phyloP scores from a whole-genome alignment of 2,797 vertebrate genomes.

The Esox lucius region DNA sequence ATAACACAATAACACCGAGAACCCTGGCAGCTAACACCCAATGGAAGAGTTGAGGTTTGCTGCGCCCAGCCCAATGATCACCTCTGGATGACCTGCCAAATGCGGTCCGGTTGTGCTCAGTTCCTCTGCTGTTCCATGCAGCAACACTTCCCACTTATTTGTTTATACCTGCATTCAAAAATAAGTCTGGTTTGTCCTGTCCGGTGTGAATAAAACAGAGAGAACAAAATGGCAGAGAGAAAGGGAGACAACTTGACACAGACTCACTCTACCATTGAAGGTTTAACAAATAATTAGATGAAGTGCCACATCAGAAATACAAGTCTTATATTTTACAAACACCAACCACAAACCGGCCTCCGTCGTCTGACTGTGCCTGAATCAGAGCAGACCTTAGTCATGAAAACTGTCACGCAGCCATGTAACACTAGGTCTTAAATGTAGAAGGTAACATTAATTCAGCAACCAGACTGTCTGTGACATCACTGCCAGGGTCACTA shows the following conservation, averaged over 20 bases:
- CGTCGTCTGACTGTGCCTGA: conserved; percentile 24
- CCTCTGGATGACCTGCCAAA: conserved; percentile 69
- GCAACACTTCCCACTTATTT: conserved; percentile 44
- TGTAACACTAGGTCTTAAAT: conserved; percentile 52
- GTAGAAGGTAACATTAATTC: conserved; percentile 62
- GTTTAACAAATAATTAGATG: not conserved
- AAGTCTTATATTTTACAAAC: conserved; percentile 27
- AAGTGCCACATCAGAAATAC: conserved; percentile 2
- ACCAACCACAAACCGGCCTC: conserved; percentile 18
- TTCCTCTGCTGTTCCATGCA: conserved; percentile 35
- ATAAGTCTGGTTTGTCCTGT: conserved; percentile 31
- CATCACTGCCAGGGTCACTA: conserved; percentile 71
- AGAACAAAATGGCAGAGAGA: conserved; percentile 23
- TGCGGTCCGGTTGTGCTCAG: conserved; percentile 59
- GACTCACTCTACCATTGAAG: not conserved
- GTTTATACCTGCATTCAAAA: conserved; percentile 49
- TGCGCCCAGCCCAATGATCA: conserved; percentile 57
- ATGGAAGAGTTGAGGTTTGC: conserved; percentile 62
- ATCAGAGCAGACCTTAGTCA: not conserved
- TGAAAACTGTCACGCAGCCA: conserved; percentile 6
- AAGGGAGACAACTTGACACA: conserved; percentile 15
- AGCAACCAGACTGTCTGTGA: conserved; percentile 67
- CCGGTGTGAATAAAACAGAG: conserved; percentile 1
- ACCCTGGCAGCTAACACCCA: conserved; percentile 46
- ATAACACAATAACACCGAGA: conserved; percentile 40